phyloP scores from a whole-genome alignment of 2,113 vertebrate species.

The Ariopsis seemanni region DNA sequence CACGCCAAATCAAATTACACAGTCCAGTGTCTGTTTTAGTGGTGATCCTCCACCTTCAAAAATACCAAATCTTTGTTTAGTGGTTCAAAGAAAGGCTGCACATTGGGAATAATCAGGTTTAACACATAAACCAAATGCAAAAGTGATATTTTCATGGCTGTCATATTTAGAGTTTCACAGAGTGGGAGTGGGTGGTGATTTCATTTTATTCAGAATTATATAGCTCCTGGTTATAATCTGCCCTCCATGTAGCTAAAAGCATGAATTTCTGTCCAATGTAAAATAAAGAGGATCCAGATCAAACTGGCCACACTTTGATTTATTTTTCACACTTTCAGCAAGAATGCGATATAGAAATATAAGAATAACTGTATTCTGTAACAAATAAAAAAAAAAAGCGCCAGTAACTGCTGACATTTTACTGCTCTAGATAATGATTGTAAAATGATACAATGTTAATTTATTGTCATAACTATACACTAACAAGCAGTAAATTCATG shows the following conservation, averaged over 20 bases:
- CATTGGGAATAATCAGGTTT: conserved; percentile 21
- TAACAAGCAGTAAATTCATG: neutral
- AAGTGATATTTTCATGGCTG: conserved; percentile 43
- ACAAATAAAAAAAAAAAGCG: neutral
- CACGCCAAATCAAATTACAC: conserved; percentile 36
- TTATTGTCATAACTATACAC: neutral
- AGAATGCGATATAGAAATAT: neutral
- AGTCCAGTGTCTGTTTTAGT: conserved; percentile 15
- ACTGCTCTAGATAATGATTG: neutral
- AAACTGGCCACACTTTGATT: neutral
- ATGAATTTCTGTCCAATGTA: neutral
- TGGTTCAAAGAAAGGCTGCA: conserved; percentile 21
- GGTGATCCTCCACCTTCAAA: neutral
- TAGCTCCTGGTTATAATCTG: neutral
- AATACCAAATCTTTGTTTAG: conserved; percentile 14
- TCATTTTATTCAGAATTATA: conserved; percentile 17
- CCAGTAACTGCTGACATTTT: neutral
- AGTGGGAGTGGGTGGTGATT: conserved; percentile 24
- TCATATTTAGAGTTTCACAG: conserved; percentile 30
- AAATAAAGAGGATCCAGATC: neutral
- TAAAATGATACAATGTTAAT: neutral
- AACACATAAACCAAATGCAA: conserved; percentile 24
- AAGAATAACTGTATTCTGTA: neutral
- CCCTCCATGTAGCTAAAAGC: neutral
- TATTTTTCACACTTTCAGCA: neutral